Evolutionary conservation across 2,113 vertebrate genomes (phyloP).

Genomic region (Nibea albiflora): DNA sequence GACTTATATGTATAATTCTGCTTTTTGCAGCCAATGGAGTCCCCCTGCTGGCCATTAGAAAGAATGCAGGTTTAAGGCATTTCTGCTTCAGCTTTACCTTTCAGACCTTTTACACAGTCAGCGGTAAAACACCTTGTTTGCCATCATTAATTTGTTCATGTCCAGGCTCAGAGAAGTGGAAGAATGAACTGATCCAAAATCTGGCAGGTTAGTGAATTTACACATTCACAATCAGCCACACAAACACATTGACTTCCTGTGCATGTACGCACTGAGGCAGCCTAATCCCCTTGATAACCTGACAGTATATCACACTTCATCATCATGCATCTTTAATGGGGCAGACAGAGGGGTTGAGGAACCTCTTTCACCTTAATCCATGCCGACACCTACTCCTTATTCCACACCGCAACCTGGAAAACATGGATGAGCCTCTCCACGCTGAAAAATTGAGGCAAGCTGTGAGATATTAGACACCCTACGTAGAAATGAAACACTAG

Average conservation of each 20-base stretch:
- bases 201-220: not conserved
- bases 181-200: not conserved
- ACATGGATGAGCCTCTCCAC: constrained; percentile 12
- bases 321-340: constrained; percentile 53
- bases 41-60: too few species aligned
- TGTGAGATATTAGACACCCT: constrained; percentile 14
- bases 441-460: constrained; percentile 7
- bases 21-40: too few species aligned
- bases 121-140: too few species aligned
- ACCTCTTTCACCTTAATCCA: constrained; percentile 33
- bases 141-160: not conserved
- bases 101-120: too few species aligned
- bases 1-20: too few species aligned
- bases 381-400: constrained; percentile 6
- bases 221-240: constrained; percentile 2
- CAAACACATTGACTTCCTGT: constrained; percentile 9
- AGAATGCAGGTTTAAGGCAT: too few species aligned
- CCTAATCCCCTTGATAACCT: constrained; percentile 18
- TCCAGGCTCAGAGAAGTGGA: not conserved
- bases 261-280: not conserved
- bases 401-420: not conserved
- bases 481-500: constrained; percentile 26
- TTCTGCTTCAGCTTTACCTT: too few species aligned
- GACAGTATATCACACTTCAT: constrained; percentile 49
- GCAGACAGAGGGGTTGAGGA: constrained; percentile 38